Base-by-base conservation (phyloP, 2,797 vertebrate species). In the Chiroxiphia lanceolata region DNA sequence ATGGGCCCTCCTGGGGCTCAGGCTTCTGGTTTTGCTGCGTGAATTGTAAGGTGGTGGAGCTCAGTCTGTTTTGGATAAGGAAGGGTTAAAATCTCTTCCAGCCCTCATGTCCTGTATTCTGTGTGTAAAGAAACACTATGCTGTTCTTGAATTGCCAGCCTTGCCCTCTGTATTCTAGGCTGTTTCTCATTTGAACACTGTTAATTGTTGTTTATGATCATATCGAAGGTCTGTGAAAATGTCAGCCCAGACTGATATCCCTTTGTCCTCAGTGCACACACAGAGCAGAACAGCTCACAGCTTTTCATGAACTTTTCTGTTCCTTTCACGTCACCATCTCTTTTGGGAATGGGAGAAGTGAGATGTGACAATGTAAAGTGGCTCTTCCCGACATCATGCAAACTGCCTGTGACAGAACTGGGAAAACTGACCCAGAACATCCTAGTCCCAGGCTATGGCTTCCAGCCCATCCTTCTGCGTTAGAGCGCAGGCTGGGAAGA, bases 381-480 rank as follows among this genome's bases (percentile, higher is more conserved):
- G 45, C 51, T 81, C n/a, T 74, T 70, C 38, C 36, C 44, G 31
- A 19, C 9, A 26, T 72, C 48, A 20, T 0, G 0, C 38, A 50
- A 83, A 60, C 44, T 8, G 47, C 51, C 44, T 50, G 78, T 79
- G 77, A 61, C 61, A 88, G 53, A 87, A 34, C 81, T 54, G 85
- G 74, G 68, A 78, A 63, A 82, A 60, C 6, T 29, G 61, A 80
- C 57, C 68, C 65, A 40, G 53, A 68, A 57, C n/a, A 56, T 26
- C 44, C 29, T 3, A 23, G n/a, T 60, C 26, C 33, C 71, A 22
- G 25, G 12, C 54, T 56, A 20, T 45, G 51, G 36, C 51, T 76
- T 20, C 26, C 0, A 0, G 54, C 11, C 50, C 13, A 2, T n/a
- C 17, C 17, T 40, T 11, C 56, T 5, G 1, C 2, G 1, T 23